phyloP scores from a whole-genome alignment of 2,888 invertebrate genomes.

The Copidosoma aretas region DNA sequence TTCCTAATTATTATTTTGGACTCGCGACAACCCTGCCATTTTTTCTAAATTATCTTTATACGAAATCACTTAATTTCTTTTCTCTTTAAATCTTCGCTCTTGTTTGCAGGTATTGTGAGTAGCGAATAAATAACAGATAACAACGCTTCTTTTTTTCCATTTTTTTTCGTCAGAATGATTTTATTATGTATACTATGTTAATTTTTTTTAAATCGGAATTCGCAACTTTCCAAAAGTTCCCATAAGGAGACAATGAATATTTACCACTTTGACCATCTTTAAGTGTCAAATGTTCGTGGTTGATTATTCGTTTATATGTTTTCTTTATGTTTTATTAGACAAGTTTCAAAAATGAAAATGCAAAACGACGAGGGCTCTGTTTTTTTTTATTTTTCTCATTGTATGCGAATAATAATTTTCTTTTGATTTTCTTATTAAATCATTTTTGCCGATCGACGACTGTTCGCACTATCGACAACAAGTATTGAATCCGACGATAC shows the following conservation, averaged over 20 bases:
- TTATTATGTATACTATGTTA: conserved; percentile 17
- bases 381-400: conserved; percentile 4
- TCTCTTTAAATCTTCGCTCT: conserved; percentile 11
- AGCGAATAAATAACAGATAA: conserved; percentile 33
- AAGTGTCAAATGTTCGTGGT: background rate
- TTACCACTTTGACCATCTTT: background rate
- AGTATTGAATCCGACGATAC: background rate
- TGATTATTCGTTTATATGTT: no score
- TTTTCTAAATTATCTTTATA: background rate
- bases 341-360: conserved; percentile 22
- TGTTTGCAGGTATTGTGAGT: conserved; percentile 28
- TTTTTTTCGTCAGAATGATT: conserved; percentile 19
- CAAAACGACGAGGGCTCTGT: conserved; percentile 27
- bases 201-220: conserved; percentile 44
- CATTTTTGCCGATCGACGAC: conserved; percentile 16
- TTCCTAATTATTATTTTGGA: conserved; percentile 2
- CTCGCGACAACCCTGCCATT: conserved; percentile 24
- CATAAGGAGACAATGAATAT: background rate
- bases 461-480: conserved; percentile 13
- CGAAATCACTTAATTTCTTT: background rate
- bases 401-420: conserved; percentile 8
- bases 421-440: conserved; percentile 3
- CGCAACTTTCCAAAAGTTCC: background rate
- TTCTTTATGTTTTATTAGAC: conserved; percentile 20
- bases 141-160: conserved; percentile 19